Evolutionary conservation across 2,888 invertebrate genomes (phyloP).

Genomic region (Pollenia amentaria): DNA sequence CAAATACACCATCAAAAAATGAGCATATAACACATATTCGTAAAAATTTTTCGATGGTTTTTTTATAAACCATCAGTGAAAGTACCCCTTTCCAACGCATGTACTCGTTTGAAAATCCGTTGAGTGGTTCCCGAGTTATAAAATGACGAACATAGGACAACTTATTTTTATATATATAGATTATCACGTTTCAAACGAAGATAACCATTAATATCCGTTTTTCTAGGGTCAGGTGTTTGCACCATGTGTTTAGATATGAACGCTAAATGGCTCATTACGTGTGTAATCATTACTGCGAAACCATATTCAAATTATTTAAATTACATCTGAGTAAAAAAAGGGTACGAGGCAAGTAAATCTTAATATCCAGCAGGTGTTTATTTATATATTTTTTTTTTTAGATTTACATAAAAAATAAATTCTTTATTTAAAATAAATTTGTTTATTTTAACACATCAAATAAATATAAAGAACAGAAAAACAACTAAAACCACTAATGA

Average conservation of each 20-base stretch:
- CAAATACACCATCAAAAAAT: too few relatives aligned
- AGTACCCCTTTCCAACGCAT: too few relatives aligned
- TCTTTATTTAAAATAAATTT: constrained; percentile 10
- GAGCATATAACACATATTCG: too few relatives aligned
- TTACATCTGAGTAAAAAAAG: neutral
- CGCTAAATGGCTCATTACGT: constrained; percentile 19
- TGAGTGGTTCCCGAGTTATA: too few relatives aligned
- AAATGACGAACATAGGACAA: too few relatives aligned
- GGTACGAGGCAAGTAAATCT: constrained; percentile 17
- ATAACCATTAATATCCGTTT: neutral
- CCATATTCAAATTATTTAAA: constrained; percentile 31
- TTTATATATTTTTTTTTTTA: neutral
- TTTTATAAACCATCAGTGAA: too few relatives aligned
- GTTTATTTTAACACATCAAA: constrained; percentile 25
- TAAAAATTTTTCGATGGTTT: too few relatives aligned
- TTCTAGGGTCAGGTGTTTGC: neutral
- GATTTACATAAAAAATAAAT: neutral
- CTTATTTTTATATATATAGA: too few relatives aligned
- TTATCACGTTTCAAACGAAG: too few relatives aligned
- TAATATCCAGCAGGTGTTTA: constrained; percentile 50
- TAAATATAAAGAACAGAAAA: constrained; percentile 10
- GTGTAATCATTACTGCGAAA: constrained; percentile 20
- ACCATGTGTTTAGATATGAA: neutral
- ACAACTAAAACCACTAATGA: constrained; percentile 17
- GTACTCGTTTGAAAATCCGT: too few relatives aligned